These are phyloP conservation scores for Antitype chi DNA, from an alignment of 2,888 invertebrate species.

Conservation along the genomic window DNA sequence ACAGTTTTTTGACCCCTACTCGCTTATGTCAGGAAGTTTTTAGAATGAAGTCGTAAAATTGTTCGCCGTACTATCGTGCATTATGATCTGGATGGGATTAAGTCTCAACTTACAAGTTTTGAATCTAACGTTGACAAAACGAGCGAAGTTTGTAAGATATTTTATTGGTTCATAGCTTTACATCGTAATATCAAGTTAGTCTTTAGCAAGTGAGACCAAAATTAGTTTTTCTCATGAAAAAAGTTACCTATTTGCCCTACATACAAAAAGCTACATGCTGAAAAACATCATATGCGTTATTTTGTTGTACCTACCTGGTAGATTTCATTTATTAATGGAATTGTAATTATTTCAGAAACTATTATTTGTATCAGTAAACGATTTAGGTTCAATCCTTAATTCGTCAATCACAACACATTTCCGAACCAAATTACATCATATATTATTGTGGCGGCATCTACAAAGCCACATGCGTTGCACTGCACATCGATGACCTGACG, in stretches of 20 bases:
- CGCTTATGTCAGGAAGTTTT: background rate
- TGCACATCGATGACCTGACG: too few species aligned
- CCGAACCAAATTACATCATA: background rate
- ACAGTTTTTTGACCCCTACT: background rate
- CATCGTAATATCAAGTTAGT: conserved; percentile 1
- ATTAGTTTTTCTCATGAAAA: too few species aligned
- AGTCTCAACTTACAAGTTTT: conserved; percentile 21
- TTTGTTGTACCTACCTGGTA: too few species aligned
- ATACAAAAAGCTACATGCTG: too few species aligned
- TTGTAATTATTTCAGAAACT: too few species aligned
- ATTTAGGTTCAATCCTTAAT: background rate
- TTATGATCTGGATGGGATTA: conserved; percentile 36
- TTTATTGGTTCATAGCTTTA: background rate
- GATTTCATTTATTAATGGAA: too few species aligned
- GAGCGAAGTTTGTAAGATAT: conserved; percentile 17
- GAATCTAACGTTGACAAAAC: conserved; percentile 5
- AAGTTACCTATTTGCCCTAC: too few species aligned
- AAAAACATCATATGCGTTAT: too few species aligned
- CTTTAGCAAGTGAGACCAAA: too few species aligned
- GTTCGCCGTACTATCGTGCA: background rate
- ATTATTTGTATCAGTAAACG: too few species aligned
- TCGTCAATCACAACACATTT: background rate
- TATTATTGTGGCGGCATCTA: too few species aligned
- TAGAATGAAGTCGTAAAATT: conserved; percentile 19
- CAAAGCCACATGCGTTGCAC: too few species aligned